phyloP scores from a whole-genome alignment of 30 jellyfish, hydroid and myxozoan species.

The Nemopilema nomurai region DNA sequence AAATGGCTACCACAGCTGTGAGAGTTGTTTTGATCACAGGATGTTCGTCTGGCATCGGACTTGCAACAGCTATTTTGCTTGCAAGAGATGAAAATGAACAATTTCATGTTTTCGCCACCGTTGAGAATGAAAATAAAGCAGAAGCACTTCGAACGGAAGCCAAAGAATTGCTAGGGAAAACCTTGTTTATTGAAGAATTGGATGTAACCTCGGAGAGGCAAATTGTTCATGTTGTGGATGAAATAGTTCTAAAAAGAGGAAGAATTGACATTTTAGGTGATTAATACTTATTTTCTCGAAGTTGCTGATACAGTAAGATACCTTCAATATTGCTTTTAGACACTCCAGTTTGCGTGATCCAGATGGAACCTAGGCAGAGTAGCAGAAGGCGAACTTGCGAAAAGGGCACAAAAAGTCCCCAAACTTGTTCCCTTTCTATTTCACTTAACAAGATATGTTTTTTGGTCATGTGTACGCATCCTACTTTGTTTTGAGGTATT shows the following conservation, averaged over 20 bases:
- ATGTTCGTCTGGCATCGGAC: conserved; percentile 65
- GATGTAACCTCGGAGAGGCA: conserved; percentile 52
- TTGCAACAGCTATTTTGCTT: conserved; percentile 53
- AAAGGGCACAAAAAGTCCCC: too few relatives aligned
- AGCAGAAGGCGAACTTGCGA: too few relatives aligned
- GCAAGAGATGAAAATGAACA: conserved; percentile 45
- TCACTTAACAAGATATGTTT: too few relatives aligned
- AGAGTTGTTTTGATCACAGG: conserved; percentile 60
- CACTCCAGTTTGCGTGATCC: too few relatives aligned
- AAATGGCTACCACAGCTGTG: conserved; percentile 1
- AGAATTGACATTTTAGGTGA: conserved; percentile 54
- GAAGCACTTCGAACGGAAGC: conserved; percentile 47
- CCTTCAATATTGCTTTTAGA: too few relatives aligned
- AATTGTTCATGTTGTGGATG: conserved; percentile 35
- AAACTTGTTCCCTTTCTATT: too few relatives aligned
- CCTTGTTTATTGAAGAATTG: conserved; percentile 40
- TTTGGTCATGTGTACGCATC: too few relatives aligned
- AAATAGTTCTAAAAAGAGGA: conserved; percentile 20
- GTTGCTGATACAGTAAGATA: too few relatives aligned
- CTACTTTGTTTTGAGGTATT: too few relatives aligned
- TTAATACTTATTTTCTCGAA: too few relatives aligned
- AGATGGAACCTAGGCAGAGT: too few relatives aligned
- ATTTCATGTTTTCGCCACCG: conserved; percentile 61
- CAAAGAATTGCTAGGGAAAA: conserved; percentile 4
- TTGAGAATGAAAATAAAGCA: conserved; percentile 23